Conservation (phyloP, 1,140 invertebrate genomes). For the Bombus affinis region DNA sequence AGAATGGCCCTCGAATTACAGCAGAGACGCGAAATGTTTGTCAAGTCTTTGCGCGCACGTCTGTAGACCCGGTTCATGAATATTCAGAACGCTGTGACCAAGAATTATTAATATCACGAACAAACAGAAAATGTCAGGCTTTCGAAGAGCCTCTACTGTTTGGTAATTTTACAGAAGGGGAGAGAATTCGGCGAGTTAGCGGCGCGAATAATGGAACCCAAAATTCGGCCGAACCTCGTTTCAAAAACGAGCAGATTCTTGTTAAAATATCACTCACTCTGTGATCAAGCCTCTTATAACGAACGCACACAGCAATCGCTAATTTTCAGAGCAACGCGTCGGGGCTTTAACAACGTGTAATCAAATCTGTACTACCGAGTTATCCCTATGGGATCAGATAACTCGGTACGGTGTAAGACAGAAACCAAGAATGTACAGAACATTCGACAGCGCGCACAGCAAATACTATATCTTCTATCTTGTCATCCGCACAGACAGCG, state of each 20-base stretch:
- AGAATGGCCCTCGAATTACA: constrained; percentile 24
- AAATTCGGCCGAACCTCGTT: neutral
- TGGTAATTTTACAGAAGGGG: constrained; percentile 17
- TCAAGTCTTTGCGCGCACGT: constrained; percentile 31
- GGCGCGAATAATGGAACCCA: neutral
- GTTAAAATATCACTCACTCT: neutral
- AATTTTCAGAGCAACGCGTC: neutral
- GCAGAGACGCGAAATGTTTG: constrained; percentile 27
- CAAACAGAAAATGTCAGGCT: constrained; percentile 25
- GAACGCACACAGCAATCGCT: neutral
- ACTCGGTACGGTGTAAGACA: neutral
- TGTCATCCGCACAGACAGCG: neutral
- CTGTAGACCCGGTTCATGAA: constrained; percentile 48
- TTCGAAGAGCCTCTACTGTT: neutral
- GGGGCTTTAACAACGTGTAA: neutral
- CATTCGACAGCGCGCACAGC: neutral
- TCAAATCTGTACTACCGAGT: neutral
- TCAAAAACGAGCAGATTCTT: neutral
- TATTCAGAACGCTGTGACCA: constrained; percentile 31
- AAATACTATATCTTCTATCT: neutral
- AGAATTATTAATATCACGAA: constrained; percentile 52
- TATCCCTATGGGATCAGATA: neutral
- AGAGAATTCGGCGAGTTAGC: neutral
- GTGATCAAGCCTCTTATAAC: neutral
- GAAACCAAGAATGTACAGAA: neutral